phyloP scores from a whole-genome alignment of 2,113 vertebrate species.

The Brachyhypopomus gauderio region DNA sequence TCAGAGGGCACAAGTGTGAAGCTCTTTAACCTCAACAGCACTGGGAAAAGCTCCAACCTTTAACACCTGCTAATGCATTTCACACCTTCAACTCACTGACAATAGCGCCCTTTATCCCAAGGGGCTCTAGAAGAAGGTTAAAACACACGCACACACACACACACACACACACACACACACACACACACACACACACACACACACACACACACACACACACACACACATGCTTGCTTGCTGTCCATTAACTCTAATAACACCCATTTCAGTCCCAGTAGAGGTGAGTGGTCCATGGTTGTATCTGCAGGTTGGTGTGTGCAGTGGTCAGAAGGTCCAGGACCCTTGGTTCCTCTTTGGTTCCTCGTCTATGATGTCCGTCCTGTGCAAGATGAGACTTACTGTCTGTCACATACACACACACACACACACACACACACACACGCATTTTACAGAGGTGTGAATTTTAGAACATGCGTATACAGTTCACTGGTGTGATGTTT shows the following conservation, averaged over 20 bases:
- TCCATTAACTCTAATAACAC: too few relatives aligned
- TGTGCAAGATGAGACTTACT: too few relatives aligned
- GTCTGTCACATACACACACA: neutral
- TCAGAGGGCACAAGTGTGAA: constrained; percentile 10
- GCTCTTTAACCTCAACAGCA: constrained; percentile 25
- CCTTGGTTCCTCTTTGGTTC: too few relatives aligned
- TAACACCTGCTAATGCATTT: constrained; percentile 46
- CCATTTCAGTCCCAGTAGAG: neutral
- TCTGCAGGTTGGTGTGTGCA: too few relatives aligned
- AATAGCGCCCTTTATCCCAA: neutral
- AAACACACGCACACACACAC: neutral
- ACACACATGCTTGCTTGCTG: neutral
- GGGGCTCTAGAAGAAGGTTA: neutral
- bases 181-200: neutral
- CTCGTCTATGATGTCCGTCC: too few relatives aligned
- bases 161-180: neutral
- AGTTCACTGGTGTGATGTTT: neutral
- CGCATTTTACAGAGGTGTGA: neutral
- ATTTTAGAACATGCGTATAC: neutral
- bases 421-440: neutral
- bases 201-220: neutral
- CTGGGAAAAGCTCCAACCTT: constrained; percentile 28
- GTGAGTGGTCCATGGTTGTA: too few relatives aligned
- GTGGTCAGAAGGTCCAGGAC: too few relatives aligned
- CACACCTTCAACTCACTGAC: neutral